Evolutionary conservation across 2,888 invertebrate species (phyloP), one percentile per base, ranked within the genome.

Genomic region (Caenorhabditis uteleia): DNA sequence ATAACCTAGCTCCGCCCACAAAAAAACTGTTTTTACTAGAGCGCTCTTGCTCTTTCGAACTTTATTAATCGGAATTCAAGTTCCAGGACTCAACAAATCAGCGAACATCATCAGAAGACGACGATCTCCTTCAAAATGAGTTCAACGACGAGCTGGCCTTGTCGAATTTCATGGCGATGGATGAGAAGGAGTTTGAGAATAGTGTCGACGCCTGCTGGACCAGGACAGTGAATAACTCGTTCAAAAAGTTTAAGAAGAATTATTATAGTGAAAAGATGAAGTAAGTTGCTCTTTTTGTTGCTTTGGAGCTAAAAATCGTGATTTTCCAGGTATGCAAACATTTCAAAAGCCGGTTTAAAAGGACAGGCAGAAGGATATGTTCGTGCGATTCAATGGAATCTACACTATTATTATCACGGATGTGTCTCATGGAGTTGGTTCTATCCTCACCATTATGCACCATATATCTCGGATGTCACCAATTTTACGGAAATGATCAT

Each of bases 351-450:
- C 76, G 90, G 91, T 7, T 85, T 93, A 77, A 87, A 88, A 18
- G 89, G 89, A 33, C 92, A 93, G 85, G 91, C 93, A 0, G 89
- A 90, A 82, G 89, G 91, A 46, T 98, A 95, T 84, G 90, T 97
- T 10, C 87, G 90, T 36, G 95, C 94, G 0, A 89, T 98, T 45
- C 95, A 97, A 79, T 98, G 97, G 97, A 93, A 93, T 83, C 86
- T 97, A 18, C 88, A 90, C 83, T 98, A 98, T 85, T 98, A 98
- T 85, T 97, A 94, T 85, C 90, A 92, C 79, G 97, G 97, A 6
- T 92, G 94, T 40, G 91, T 91, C 47, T 95, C 94, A 0, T 98
- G 98, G 98, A 91, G 92, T 27, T 98, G 97, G 97, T 95, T 78
- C 85, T 98, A 95, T 85, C 94, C 95, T 0, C 91, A 92, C 83